Conservation (phyloP, 2,888 invertebrate species). For the Artemia sinica region DNA sequence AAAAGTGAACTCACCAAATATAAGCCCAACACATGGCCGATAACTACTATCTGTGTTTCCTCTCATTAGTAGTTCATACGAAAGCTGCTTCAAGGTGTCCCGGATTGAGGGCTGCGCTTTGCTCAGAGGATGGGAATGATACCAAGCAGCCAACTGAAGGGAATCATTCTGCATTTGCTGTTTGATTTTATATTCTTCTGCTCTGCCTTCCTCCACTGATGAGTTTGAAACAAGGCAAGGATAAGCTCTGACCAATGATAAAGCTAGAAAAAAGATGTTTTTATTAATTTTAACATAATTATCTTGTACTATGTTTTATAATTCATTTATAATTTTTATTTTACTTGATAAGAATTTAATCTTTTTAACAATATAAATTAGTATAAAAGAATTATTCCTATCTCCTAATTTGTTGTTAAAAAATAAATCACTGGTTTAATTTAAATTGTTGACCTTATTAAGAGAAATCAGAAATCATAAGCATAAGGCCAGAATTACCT, state of each 20-base stretch:
- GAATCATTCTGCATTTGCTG: constrained; percentile 63
- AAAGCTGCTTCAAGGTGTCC: constrained; percentile 80
- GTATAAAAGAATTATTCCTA: no score
- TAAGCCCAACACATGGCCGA: constrained; percentile 76
- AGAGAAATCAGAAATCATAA: no score
- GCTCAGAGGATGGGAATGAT: constrained; percentile 71
- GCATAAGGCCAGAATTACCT: no score
- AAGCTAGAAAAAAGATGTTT: constrained; percentile 39
- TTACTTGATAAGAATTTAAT: no score
- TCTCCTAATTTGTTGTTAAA: no score
- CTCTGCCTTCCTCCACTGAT: constrained; percentile 54
- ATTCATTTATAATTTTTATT: no score
- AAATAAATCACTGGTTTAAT: no score
- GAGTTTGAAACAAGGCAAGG: constrained; percentile 66
- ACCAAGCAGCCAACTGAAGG: constrained; percentile 75
- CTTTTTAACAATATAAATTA: no score
- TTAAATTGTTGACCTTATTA: no score
- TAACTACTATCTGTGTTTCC: constrained; percentile 79
- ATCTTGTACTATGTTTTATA: background rate
- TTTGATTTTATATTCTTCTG: constrained; percentile 64
- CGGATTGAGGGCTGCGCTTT: constrained; percentile 39
- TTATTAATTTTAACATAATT: no score
- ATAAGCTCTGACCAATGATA: constrained; percentile 70
- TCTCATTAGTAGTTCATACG: constrained; percentile 86
- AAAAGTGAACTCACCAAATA: constrained; percentile 54